Percentiles rank a stretch among this genome's conserved stretches.
Evolutionary conservation across 2,888 invertebrate genomes (phyloP).

Genomic region (Thymelicus lineola): DNA sequence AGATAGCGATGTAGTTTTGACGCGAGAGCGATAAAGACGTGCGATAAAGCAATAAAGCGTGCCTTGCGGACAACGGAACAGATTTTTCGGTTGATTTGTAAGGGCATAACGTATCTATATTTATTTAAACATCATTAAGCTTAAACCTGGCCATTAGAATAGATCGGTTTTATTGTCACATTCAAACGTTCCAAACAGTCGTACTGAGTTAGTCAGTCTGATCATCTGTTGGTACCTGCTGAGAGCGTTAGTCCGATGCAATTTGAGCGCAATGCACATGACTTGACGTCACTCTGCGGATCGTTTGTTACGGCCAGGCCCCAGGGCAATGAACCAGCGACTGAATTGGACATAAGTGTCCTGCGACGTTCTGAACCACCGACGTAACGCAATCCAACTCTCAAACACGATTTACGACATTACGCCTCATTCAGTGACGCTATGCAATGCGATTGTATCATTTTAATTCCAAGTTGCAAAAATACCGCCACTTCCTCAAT

Average conservation of each 20-base stretch:
- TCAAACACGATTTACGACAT: conserved; percentile 69
- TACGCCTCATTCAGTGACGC: conserved; percentile 51
- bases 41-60: too few species aligned
- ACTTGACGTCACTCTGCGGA: conserved; percentile 72
- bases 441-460: conserved; percentile 55
- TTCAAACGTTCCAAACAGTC: neutral
- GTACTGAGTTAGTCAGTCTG: conserved; percentile 27
- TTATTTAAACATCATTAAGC: neutral
- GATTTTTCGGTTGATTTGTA: too few species aligned
- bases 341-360: conserved; percentile 80
- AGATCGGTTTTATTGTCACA: neutral
- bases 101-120: too few species aligned
- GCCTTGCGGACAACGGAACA: too few species aligned
- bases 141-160: neutral
- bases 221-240: conserved; percentile 37
- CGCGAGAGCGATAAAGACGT: too few species aligned
- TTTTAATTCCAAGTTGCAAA: conserved; percentile 47
- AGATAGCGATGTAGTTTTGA: too few species aligned
- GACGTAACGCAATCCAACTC: conserved; percentile 60
- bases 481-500: conserved; percentile 50
- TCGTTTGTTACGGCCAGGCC: conserved; percentile 67
- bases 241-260: conserved; percentile 57
- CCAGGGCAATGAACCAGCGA: conserved; percentile 75
- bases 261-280: conserved; percentile 71
- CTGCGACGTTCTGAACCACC: conserved; percentile 61